Evolutionary conservation across 2,888 invertebrate genomes (phyloP).

Genomic region (Himalopsyche anomala): DNA sequence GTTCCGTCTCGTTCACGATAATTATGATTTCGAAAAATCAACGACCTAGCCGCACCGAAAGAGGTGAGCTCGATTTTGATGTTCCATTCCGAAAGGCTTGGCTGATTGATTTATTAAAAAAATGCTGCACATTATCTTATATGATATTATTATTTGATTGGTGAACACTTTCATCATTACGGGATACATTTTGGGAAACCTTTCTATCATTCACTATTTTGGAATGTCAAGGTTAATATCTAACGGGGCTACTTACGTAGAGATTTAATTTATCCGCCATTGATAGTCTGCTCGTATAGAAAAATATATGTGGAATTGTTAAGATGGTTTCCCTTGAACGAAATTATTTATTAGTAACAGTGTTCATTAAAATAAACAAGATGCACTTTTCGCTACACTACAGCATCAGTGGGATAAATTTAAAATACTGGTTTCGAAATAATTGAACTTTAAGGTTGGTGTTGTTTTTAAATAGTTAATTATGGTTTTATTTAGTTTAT

Average conservation of each 20-base stretch:
- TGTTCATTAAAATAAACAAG: too few relatives aligned
- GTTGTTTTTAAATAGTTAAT: too few relatives aligned
- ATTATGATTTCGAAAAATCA: not conserved
- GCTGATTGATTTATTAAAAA: not conserved
- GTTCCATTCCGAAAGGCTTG: not conserved
- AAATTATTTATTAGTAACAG: too few relatives aligned
- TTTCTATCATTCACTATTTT: slow-evolving; percentile 13
- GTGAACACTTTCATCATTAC: slow-evolving; percentile 23
- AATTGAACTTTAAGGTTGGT: too few relatives aligned
- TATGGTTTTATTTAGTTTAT: too few relatives aligned
- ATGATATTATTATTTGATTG: not conserved
- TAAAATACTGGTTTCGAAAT: too few relatives aligned
- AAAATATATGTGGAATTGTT: too few relatives aligned
- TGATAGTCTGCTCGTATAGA: too few relatives aligned
- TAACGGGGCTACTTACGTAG: not conserved
- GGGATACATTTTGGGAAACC: slow-evolving; percentile 11
- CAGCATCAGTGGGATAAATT: too few relatives aligned
- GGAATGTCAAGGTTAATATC: slow-evolving; percentile 27
- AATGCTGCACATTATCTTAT: slow-evolving; percentile 1
- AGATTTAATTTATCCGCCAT: not conserved
- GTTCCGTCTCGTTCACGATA: not conserved
- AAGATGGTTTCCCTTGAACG: too few relatives aligned
- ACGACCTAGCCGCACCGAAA: not conserved
- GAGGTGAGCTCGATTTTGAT: not conserved
- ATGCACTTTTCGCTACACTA: too few relatives aligned